Percentiles rank a stretch among this genome's conserved stretches.
Evolutionary conservation across 2,797 vertebrate genomes (phyloP).

Genomic region (Lepilemur septentrionalis): DNA sequence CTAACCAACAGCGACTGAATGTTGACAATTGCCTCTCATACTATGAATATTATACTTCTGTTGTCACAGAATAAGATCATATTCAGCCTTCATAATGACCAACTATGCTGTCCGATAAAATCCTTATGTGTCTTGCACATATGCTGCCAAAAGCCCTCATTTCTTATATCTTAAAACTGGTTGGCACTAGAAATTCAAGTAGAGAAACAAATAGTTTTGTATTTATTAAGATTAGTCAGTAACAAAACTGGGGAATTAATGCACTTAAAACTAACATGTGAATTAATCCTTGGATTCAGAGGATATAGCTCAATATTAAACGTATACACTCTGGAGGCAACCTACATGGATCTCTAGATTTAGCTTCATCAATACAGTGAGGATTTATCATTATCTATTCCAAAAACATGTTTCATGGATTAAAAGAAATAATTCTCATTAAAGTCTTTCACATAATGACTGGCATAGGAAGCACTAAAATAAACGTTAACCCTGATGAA

Average conservation of each 20-base stretch:
- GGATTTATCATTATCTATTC: background rate
- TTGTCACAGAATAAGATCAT: background rate
- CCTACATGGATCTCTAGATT: background rate
- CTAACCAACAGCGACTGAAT: background rate
- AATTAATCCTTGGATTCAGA: background rate
- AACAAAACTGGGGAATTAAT: background rate
- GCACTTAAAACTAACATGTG: background rate
- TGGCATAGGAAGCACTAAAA: background rate
- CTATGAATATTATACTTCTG: background rate
- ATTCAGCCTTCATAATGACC: background rate
- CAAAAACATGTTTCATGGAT: background rate
- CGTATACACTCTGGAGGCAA: background rate
- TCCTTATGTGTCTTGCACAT: background rate
- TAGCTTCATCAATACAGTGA: background rate
- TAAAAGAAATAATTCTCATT: background rate
- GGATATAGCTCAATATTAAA: background rate
- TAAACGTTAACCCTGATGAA: background rate
- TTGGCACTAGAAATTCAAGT: background rate
- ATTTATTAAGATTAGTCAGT: background rate
- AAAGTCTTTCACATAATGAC: background rate
- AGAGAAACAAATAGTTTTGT: background rate
- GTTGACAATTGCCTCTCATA: background rate
- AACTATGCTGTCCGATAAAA: background rate
- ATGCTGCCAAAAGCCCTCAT: background rate
- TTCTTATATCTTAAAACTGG: background rate